phyloP scores from a whole-genome alignment of 2,888 invertebrate genomes.

The Torymus tubicola region DNA sequence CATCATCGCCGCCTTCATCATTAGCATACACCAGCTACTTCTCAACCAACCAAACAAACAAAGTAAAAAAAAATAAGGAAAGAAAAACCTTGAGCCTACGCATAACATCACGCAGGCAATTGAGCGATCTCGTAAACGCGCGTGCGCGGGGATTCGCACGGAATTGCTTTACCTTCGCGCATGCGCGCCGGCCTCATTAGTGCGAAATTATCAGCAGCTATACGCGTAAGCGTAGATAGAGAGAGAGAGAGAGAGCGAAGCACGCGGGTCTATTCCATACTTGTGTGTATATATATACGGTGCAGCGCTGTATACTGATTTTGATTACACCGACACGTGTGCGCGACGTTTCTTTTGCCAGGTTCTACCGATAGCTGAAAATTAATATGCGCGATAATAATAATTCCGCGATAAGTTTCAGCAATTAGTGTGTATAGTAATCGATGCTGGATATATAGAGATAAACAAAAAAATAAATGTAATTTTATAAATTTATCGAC shows the following conservation, averaged over 20 bases:
- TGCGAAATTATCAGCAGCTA: slow-evolving; percentile 36
- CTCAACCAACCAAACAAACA: no score
- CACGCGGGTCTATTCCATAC: not conserved
- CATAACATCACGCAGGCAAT: slow-evolving; percentile 42
- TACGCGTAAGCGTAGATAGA: slow-evolving; percentile 28
- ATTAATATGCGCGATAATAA: slow-evolving; percentile 43
- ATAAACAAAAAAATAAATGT: no score
- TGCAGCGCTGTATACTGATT: slow-evolving; percentile 6
- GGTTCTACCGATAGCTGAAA: slow-evolving; percentile 9
- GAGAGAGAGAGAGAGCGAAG: not conserved
- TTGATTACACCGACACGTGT: slow-evolving; percentile 25
- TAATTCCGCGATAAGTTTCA: slow-evolving; percentile 7
- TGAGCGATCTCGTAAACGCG: slow-evolving; percentile 32
- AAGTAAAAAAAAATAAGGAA: not conserved
- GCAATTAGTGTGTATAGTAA: slow-evolving; percentile 16
- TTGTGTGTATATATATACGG: no score
- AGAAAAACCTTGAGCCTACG: not conserved
- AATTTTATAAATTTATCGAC: no score
- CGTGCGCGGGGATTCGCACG: slow-evolving; percentile 1
- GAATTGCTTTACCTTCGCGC: slow-evolving; percentile 9
- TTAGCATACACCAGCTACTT: not conserved
- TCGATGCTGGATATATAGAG: not conserved
- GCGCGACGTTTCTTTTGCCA: not conserved
- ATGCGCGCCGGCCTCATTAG: slow-evolving; percentile 38
- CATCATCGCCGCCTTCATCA: not conserved